phyloP scores from a whole-genome alignment of 2,113 vertebrate genomes.

The Urocitellus parryii region DNA sequence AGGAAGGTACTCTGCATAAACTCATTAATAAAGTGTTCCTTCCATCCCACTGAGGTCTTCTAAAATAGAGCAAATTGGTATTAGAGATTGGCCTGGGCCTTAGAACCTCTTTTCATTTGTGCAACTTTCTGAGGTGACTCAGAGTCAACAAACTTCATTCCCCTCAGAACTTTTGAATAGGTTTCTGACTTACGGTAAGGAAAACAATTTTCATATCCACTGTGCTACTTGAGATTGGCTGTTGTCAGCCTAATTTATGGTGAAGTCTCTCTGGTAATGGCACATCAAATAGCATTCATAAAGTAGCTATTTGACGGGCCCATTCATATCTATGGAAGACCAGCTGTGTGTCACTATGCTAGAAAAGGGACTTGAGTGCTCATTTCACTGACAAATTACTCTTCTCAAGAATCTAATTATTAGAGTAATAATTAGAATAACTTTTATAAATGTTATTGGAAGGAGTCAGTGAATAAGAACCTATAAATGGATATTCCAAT shows the following conservation, averaged over 20 bases:
- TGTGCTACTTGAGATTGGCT: background rate
- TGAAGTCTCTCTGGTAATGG: background rate
- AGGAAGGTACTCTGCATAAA: background rate
- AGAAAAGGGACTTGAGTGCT: background rate
- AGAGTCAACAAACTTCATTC: background rate
- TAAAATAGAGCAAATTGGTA: background rate
- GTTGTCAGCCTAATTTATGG: background rate
- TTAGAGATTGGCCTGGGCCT: background rate
- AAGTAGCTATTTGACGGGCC: background rate
- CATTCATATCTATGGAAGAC: background rate
- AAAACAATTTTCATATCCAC: background rate
- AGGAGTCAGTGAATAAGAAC: background rate
- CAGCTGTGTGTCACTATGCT: background rate
- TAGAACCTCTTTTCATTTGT: background rate
- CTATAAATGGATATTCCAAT: background rate
- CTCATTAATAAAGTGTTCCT: background rate
- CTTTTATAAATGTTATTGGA: conserved; percentile 3
- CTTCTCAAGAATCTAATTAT: background rate
- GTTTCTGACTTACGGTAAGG: background rate
- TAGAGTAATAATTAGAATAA: background rate
- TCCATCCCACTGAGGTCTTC: background rate
- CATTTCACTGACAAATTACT: background rate
- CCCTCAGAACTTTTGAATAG: background rate
- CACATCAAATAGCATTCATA: background rate
- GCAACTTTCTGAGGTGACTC: background rate